A percentile compares a stretch with the other conserved stretches of the same genome.
Conservation (phyloP, 53 echinoderm and acorn worm genomes). For the Paracentrotus lividus region DNA sequence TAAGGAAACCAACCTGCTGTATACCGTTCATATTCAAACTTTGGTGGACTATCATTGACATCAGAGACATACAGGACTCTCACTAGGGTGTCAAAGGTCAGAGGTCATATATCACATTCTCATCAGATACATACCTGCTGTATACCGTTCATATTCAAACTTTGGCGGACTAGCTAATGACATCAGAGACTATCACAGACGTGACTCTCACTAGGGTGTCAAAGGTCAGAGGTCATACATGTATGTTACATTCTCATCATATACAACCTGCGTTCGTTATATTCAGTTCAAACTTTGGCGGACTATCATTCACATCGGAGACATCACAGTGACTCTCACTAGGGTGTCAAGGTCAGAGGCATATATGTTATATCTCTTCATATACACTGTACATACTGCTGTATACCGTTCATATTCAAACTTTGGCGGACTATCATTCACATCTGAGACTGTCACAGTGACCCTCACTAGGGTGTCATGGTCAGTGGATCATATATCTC, state of each 20-base stretch:
- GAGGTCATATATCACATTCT: background rate
- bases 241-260: too few species aligned
- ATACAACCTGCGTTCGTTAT: too few species aligned
- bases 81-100: slow-evolving; percentile 47
- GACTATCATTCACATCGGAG: slow-evolving; percentile 76
- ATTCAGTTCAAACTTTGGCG: slow-evolving; percentile 65
- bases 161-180: too few species aligned
- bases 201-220: too few species aligned
- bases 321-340: slow-evolving; percentile 73
- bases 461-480: slow-evolving; percentile 70
- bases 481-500: background rate
- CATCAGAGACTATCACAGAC: too few species aligned
- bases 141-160: too few species aligned
- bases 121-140: slow-evolving; percentile 76
- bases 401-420: slow-evolving; percentile 72
- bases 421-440: slow-evolving; percentile 78
- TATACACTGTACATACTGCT: too few species aligned
- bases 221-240: too few species aligned
- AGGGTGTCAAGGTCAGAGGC: too few species aligned
- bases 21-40: slow-evolving; percentile 69
- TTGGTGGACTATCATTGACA: slow-evolving; percentile 77
- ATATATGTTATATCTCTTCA: too few species aligned
- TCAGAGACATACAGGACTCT: slow-evolving; percentile 75
- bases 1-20: slow-evolving; percentile 79
- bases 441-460: slow-evolving; percentile 65